Evolutionary conservation across 2,113 vertebrate species (phyloP).

Genomic region (Fregetta grallaria): DNA sequence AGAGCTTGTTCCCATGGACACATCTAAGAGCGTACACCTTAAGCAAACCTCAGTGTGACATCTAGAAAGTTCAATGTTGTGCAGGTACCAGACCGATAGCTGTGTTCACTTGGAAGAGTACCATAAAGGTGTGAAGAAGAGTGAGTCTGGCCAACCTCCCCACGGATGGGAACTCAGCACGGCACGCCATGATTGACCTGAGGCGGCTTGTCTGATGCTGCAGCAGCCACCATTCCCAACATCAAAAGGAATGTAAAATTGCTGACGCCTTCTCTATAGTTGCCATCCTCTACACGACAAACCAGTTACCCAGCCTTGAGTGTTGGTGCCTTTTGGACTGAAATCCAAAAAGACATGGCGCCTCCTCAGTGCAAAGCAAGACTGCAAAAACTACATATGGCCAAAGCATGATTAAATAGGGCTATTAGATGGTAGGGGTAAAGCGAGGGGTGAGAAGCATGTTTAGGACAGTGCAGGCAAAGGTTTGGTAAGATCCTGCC

Average conservation of each 20-base stretch:
- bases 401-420: neutral
- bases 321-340: neutral
- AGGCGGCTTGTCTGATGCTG: fast-evolving
- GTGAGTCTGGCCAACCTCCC: neutral
- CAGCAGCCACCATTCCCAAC: neutral
- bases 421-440: neutral
- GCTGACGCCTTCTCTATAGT: neutral
- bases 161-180: fast-evolving
- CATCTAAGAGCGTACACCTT: neutral
- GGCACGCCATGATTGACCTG: fast-evolving
- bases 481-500: neutral
- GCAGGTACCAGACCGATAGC: neutral
- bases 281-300: neutral
- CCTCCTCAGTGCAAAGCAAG: neutral
- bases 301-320: neutral
- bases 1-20: neutral
- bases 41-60: neutral
- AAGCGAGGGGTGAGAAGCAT: neutral
- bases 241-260: neutral
- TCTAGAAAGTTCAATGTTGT: neutral
- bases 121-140: neutral
- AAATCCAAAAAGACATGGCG: neutral
- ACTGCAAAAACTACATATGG: neutral
- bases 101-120: neutral
- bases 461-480: neutral